Percentiles rank a stretch among this genome's conserved stretches.
Conservation (phyloP, 2,797 vertebrate species). For the Euthynnus affinis region DNA sequence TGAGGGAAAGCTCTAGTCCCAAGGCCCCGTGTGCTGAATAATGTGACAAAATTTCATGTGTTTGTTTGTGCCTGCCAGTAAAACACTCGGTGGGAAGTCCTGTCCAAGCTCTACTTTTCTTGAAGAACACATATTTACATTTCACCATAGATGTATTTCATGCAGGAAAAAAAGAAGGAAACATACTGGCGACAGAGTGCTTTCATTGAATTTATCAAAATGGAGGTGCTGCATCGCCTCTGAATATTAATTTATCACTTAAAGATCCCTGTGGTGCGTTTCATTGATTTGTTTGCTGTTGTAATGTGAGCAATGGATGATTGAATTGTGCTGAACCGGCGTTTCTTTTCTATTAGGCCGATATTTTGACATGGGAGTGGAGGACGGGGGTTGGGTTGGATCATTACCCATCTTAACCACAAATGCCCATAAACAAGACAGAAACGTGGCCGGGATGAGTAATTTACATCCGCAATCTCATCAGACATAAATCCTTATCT, state of each 20-base stretch:
- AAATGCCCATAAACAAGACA: conserved; percentile 68
- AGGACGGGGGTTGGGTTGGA: conserved; percentile 33
- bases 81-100: conserved; percentile 26
- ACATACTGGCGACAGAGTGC: background rate
- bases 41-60: conserved; percentile 45
- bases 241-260: conserved; percentile 66
- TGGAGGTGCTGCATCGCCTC: background rate
- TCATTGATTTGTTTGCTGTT: conserved; percentile 76
- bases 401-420: conserved; percentile 70
- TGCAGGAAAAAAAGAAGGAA: conserved; percentile 12
- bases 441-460: conserved; percentile 59
- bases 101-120: conserved; percentile 9
- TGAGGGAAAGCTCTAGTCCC: conserved; percentile 32
- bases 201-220: conserved; percentile 47
- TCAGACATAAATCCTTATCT: conserved; percentile 70
- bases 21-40: conserved; percentile 44
- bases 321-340: conserved; percentile 73
- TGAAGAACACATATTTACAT: conserved; percentile 41
- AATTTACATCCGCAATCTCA: conserved; percentile 67
- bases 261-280: conserved; percentile 58
- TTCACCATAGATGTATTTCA: conserved; percentile 45
- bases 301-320: conserved; percentile 64
- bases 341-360: conserved; percentile 56
- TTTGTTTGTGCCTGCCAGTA: conserved; percentile 13
- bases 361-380: conserved; percentile 62